Evolutionary conservation across 2,888 invertebrate species (phyloP).

Genomic region (Dynastes hyllus): DNA sequence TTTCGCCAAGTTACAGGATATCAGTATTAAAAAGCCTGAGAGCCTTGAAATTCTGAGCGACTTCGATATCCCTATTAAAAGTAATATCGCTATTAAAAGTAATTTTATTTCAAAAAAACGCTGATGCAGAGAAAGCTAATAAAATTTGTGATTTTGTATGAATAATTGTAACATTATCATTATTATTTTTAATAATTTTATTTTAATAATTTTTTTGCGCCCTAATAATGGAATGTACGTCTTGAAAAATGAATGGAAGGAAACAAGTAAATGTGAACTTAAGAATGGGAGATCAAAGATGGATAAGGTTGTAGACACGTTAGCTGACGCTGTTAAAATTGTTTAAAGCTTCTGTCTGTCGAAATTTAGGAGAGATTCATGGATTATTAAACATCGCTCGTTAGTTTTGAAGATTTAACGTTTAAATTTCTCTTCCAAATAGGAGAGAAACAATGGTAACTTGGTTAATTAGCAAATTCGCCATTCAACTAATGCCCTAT

Average conservation of each 20-base stretch:
- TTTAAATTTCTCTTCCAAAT: too few relatives aligned
- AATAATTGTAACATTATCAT: constrained; percentile 2
- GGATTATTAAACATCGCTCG: too few relatives aligned
- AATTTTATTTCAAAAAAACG: constrained; percentile 46
- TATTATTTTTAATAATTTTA: constrained; percentile 7
- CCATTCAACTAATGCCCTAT: too few relatives aligned
- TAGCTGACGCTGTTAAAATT: constrained; percentile 53
- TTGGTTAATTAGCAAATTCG: too few relatives aligned
- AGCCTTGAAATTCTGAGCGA: constrained; percentile 67
- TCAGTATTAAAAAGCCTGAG: constrained; percentile 76
- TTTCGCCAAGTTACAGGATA: constrained; percentile 76
- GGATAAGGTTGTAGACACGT: constrained; percentile 59
- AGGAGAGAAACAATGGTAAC: too few relatives aligned
- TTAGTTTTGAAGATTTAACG: too few relatives aligned
- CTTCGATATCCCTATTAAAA: constrained; percentile 58
- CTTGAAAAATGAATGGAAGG: constrained; percentile 59
- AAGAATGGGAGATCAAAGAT: constrained; percentile 57
- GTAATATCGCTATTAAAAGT: constrained; percentile 64
- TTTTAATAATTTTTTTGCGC: constrained; percentile 55
- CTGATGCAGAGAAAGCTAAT: constrained; percentile 54
- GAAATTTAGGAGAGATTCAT: too few relatives aligned
- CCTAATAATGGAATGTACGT: constrained; percentile 63
- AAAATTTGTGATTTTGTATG: constrained; percentile 59
- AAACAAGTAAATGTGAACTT: constrained; percentile 65
- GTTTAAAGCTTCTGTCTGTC: too few relatives aligned